These are phyloP conservation scores for Eutrigla gurnardus DNA, from an alignment of 2,797 vertebrate species.

Conservation along the genomic window DNA sequence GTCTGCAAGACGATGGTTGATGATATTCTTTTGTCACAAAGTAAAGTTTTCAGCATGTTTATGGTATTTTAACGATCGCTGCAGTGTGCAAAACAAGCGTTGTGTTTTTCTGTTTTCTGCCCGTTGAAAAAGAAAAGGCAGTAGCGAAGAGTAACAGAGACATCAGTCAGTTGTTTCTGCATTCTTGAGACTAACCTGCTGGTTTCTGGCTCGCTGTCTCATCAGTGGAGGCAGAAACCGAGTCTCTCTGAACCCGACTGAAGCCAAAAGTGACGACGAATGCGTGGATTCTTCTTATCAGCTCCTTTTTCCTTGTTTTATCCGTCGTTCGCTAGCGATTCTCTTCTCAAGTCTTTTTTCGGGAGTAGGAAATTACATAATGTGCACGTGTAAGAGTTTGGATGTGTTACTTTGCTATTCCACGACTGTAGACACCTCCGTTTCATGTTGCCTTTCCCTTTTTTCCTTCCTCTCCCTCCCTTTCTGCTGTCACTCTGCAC, in stretches of 20 bases:
- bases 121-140: conserved; percentile 23
- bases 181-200: conserved; percentile 30
- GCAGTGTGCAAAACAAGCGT: background rate
- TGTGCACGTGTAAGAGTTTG: conserved; percentile 23
- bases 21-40: background rate
- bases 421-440: conserved; percentile 37
- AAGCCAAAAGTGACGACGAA: conserved; percentile 39
- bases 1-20: background rate
- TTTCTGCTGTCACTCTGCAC: conserved; percentile 62
- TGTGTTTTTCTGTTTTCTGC: background rate
- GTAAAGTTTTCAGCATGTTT: background rate
- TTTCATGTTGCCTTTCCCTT: conserved; percentile 50
- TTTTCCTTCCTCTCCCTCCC: conserved; percentile 12
- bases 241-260: conserved; percentile 38
- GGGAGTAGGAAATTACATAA: conserved; percentile 36
- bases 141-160: conserved; percentile 28
- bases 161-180: conserved; percentile 33
- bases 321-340: conserved; percentile 16
- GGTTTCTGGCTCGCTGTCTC: conserved; percentile 39
- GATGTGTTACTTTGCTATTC: conserved; percentile 54
- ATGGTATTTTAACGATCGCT: background rate
- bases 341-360: conserved; percentile 40
- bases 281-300: conserved; percentile 52
- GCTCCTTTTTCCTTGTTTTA: conserved; percentile 41
- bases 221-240: conserved; percentile 56